Evolutionary conservation across 2,113 vertebrate genomes (phyloP), one percentile per base, ranked within the genome.

Genomic region (Stigmatopora argus): DNA sequence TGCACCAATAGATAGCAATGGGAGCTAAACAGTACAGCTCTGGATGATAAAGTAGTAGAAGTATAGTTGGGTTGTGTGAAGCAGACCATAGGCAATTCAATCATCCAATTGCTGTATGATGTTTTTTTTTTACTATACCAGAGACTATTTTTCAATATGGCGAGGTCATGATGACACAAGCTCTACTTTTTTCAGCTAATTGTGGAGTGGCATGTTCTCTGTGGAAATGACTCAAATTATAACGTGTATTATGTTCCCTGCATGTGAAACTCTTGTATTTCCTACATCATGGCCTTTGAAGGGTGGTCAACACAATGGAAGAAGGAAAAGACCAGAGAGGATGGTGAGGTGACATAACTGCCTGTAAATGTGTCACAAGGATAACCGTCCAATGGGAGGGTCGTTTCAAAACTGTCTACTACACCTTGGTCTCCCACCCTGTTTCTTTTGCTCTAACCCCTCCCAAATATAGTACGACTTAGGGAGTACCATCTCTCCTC

Each of bases 111-210:
- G n/a, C n/a, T n/a, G n/a, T n/a, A n/a, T n/a, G n/a, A n/a, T n/a
- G n/a, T n/a, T n/a, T n/a, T n/a, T 78, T 63, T 66, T 71, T 62
- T 47, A 0, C 47, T 15, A 66, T 81, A 61, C 69, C 0, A 7
- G 78, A 77, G 83, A 74, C 72, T 68, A 67, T 69, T n/a, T 79
- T 81, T 83, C 78, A 71, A 81, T 75, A 78, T 73, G 72, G 72
- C 72, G 57, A 83, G 84, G 84, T 85, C 81, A 74, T 75, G 78
- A 73, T 64, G 31, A 75, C 53, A 65, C 65, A 31, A 86, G 83
- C 47, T 86, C 79, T 41, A 83, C 74, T 84, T 86, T 66, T 57
- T 74, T 69, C 69, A 41, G 85, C 80, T 81, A 85, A 87, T 75
- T 85, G 81, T 74, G 72, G 75, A 60, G 64, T 38, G 53, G 71